These are phyloP conservation scores for Strongylocentrotus purpuratus DNA, from an alignment of 35 echinoderm and acorn worm species.

Conservation along the genomic window DNA sequence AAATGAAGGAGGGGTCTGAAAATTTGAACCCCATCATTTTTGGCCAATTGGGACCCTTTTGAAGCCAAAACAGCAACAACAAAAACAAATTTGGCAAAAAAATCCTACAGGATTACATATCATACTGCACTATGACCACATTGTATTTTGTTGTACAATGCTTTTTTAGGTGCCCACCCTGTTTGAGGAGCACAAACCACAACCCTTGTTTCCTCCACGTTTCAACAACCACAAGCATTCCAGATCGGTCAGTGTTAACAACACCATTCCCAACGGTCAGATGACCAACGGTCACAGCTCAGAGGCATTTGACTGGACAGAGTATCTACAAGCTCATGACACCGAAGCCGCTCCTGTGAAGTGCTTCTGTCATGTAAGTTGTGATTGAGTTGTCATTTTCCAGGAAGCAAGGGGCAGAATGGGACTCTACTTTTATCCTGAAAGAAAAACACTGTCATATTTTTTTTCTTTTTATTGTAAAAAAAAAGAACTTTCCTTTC, in stretches of 20 bases:
- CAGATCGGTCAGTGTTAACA: not conserved
- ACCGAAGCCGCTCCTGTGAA: constrained; percentile 81
- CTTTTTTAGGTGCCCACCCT: constrained; percentile 81
- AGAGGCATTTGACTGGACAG: constrained; percentile 80
- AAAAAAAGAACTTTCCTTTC: too few relatives aligned
- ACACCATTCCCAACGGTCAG: constrained; percentile 14
- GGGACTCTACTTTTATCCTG: not conserved
- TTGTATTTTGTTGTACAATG: not conserved
- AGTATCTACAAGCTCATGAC: constrained; percentile 69
- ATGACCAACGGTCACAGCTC: constrained; percentile 46
- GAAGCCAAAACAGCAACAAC: too few relatives aligned
- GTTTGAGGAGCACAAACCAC: constrained; percentile 87
- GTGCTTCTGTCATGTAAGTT: constrained; percentile 95
- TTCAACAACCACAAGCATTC: constrained; percentile 28
- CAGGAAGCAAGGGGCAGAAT: not conserved
- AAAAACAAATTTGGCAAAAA: too few relatives aligned
- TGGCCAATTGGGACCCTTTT: too few relatives aligned
- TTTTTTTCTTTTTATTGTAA: too few relatives aligned
- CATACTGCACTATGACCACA: too few relatives aligned
- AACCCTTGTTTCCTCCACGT: constrained; percentile 75
- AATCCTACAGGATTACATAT: too few relatives aligned
- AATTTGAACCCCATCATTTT: too few relatives aligned
- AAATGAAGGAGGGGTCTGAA: too few relatives aligned
- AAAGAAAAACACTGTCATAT: too few relatives aligned
- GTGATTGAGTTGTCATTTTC: not conserved